These are phyloP conservation scores for Meloidogyne chitwoodi DNA, from an alignment of 1,140 invertebrate genomes.

Conservation along the genomic window DNA sequence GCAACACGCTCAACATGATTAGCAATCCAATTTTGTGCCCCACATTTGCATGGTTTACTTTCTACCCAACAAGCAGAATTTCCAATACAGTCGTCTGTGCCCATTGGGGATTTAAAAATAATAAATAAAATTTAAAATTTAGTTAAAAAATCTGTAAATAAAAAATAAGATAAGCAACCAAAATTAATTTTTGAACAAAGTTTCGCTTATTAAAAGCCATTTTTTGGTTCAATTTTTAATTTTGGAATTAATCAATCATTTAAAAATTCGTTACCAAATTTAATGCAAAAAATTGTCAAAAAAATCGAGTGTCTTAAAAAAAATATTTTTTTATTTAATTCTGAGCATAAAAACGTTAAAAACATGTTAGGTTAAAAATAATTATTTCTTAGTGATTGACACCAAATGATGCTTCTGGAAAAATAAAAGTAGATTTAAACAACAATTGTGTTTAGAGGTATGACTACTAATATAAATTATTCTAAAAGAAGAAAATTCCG, in stretches of 20 bases:
- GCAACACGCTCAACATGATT: neutral
- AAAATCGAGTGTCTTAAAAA: neutral
- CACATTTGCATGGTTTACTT: conserved; percentile 8
- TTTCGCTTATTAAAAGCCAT: neutral
- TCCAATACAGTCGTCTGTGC: neutral
- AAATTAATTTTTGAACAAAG: neutral
- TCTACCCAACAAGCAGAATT: conserved; percentile 4
- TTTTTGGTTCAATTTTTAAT: neutral
- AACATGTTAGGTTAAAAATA: neutral
- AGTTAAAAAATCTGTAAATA: neutral
- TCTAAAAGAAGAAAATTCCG: neutral
- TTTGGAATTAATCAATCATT: neutral
- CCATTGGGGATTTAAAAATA: neutral
- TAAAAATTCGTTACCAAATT: neutral
- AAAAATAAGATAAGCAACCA: too few species aligned
- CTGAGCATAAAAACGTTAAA: neutral
- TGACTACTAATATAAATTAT: neutral
- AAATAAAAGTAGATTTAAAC: neutral
- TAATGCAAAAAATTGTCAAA: neutral
- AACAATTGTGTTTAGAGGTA: neutral
- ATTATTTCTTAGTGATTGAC: neutral
- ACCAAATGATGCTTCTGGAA: neutral
- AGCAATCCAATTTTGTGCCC: conserved; percentile 16
- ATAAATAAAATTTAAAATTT: neutral
- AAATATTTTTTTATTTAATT: neutral